Evolutionary conservation across 2,113 vertebrate species (phyloP), one percentile per base, ranked within the genome.

Genomic region (Cynoglossus semilaevis): DNA sequence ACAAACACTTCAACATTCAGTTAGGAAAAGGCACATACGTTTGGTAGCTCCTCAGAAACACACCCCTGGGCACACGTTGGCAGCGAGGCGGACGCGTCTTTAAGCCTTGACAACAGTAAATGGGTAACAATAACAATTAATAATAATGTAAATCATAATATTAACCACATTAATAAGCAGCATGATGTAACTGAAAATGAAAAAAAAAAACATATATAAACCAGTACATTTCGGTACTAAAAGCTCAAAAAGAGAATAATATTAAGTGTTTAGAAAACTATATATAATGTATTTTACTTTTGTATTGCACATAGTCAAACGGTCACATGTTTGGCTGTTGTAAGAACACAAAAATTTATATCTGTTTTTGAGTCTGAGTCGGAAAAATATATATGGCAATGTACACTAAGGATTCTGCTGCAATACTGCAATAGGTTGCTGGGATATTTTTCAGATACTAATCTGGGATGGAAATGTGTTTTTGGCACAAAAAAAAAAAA

Each of bases 301-400:
- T 87, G 81, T 97, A 98, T 98, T 98, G 96, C 96, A 98, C 96
- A 91, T 93, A 91, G 86, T 92, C 90, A 88, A 83, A 83, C 89
- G 71, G 88, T 92, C 90, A 92, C 88, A 87, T 81, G 87, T 88
- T 92, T 93, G 72, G 79, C 69, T 72, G 74, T 22, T 70, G 61
- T 70, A 78, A 77, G 67, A 72, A 70, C 42, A 53, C 10, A 43
- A 43, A 15, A 16, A 35, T 88, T 81, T 47, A 58, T 50, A 58
- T 70, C 15, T 42, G 55, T 69, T 52, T 53, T 37, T 47, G n/a
- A n/a, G n/a, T n/a, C n/a, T n/a, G n/a, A n/a, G n/a, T n/a, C n/a
- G n/a, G n/a, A n/a, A n/a, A n/a, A n/a, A n/a, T n/a, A n/a, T n/a
- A 29, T 6, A 29, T 29, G 22, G 22, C 2, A 29, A 29, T 29